phyloP scores from a whole-genome alignment of 92 coral and sea anemone species.

The Heliopora coerulea region DNA sequence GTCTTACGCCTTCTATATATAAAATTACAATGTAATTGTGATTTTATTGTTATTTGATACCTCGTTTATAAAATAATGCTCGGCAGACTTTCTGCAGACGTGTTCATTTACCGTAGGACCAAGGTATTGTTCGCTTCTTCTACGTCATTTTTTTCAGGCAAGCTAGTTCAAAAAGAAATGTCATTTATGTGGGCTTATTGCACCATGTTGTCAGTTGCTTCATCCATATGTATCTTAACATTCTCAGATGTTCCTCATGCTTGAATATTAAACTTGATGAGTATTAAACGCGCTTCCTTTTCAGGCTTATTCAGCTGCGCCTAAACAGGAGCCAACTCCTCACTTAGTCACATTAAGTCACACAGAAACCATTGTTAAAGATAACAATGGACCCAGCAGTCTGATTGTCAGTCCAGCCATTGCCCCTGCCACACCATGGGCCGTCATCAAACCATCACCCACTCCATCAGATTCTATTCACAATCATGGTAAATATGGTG shows the following conservation, averaged over 20 bases:
- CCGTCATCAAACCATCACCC: not conserved
- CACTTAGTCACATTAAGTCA: constrained; percentile 15
- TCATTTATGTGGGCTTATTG: no score
- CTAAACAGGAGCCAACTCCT: constrained; percentile 24
- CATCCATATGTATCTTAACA: no score
- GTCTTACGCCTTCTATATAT: no score
- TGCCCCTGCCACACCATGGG: constrained; percentile 35
- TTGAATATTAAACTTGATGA: no score
- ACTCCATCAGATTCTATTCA: not conserved
- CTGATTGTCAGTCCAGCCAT: constrained; percentile 16
- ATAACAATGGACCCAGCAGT: not conserved
- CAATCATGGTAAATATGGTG: not conserved
- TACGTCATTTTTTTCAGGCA: no score
- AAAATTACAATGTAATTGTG: not conserved
- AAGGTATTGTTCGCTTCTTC: no score
- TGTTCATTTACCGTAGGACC: no score
- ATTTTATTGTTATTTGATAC: not conserved
- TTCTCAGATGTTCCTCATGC: no score
- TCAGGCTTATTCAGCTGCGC: not conserved
- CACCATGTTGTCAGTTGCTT: no score
- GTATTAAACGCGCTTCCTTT: not conserved
- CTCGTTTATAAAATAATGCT: no score
- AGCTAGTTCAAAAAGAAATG: no score
- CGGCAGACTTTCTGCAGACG: no score
- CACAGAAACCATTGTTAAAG: constrained; percentile 7